Conservation (phyloP, 2,888 invertebrate genomes). For the Dione vanillae region DNA sequence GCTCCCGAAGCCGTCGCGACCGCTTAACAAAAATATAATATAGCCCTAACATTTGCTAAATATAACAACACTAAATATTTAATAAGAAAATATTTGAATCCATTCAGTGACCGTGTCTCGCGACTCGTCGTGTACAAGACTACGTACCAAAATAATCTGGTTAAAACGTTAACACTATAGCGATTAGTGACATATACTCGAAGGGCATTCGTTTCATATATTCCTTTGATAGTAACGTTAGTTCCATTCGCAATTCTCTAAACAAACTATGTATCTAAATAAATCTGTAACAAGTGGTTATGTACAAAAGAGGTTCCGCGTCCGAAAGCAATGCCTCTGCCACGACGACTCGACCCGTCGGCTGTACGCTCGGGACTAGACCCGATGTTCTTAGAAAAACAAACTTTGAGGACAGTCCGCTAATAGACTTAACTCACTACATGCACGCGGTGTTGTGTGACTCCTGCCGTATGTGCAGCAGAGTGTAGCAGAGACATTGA, state of each 20-base stretch:
- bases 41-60: constrained; percentile 50
- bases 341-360: not conserved
- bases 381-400: not conserved
- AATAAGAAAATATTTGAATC: constrained; percentile 72
- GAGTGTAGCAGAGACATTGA: not conserved
- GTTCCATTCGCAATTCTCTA: constrained; percentile 31
- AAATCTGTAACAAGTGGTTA: constrained; percentile 48
- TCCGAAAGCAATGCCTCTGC: constrained; percentile 51
- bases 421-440: too few relatives aligned
- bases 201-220: constrained; percentile 53
- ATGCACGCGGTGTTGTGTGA: too few relatives aligned
- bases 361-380: too few relatives aligned
- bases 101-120: constrained; percentile 51
- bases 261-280: constrained; percentile 40
- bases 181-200: constrained; percentile 56
- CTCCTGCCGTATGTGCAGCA: too few relatives aligned
- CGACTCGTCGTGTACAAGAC: constrained; percentile 47
- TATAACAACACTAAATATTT: constrained; percentile 57
- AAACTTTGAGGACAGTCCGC: too few relatives aligned
- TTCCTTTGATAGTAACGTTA: constrained; percentile 50
- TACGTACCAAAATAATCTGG: constrained; percentile 66
- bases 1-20: constrained; percentile 14
- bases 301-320: constrained; percentile 66
- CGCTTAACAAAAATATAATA: constrained; percentile 45
- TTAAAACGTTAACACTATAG: constrained; percentile 59